Evolutionary conservation across 2,888 invertebrate genomes (phyloP).

Genomic region (Drosophila infuscata): DNA sequence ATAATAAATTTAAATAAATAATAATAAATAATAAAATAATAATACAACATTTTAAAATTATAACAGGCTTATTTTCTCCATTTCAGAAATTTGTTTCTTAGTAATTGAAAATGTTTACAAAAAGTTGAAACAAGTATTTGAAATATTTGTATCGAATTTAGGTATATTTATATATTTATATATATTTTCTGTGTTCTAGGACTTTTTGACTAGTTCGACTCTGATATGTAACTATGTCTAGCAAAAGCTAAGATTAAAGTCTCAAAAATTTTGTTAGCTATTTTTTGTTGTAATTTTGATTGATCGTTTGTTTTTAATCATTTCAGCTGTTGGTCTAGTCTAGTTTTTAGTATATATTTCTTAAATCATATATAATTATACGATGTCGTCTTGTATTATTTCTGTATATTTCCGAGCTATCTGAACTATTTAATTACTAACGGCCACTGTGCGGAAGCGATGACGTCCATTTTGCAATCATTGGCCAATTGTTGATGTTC

Average conservation of each 20-base stretch:
- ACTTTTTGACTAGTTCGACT: not conserved
- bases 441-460: slow-evolving; percentile 54
- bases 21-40: too few species aligned
- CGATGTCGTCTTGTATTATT: not conserved
- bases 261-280: not conserved
- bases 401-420: not conserved
- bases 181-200: not conserved
- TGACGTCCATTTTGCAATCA: slow-evolving; percentile 61
- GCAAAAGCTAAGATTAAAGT: not conserved
- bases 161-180: too few species aligned
- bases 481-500: slow-evolving; percentile 58
- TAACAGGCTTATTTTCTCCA: not conserved
- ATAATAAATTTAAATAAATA: too few species aligned
- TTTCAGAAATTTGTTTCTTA: not conserved
- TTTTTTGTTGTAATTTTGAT: not conserved
- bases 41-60: not conserved
- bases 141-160: not conserved
- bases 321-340: not conserved
- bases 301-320: not conserved
- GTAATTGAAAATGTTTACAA: not conserved
- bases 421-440: slow-evolving; percentile 22
- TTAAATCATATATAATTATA: not conserved
- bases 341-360: not conserved
- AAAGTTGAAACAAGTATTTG: not conserved
- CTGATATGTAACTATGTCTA: not conserved